Evolutionary conservation across 2,797 vertebrate species (phyloP).

Genomic region (Cyclura pinguis): DNA sequence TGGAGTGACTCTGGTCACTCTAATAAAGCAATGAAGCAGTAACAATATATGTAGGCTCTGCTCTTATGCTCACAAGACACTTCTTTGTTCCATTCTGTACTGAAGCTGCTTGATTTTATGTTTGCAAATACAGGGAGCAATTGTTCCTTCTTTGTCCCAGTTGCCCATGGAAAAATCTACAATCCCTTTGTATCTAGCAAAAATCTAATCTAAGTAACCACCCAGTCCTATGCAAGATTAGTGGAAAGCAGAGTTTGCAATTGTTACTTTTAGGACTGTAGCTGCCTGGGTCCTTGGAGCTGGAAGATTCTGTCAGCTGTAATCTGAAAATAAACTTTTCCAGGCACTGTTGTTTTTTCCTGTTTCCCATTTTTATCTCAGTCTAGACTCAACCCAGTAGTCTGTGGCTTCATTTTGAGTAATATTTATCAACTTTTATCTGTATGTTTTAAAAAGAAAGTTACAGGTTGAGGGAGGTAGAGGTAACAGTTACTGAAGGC

Average conservation of each 20-base stretch:
- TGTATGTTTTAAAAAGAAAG: background rate
- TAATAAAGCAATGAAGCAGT: background rate
- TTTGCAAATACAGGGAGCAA: background rate
- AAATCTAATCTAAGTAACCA: background rate
- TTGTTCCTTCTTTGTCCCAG: background rate
- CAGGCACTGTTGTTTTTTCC: background rate
- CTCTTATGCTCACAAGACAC: background rate
- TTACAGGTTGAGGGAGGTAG: background rate
- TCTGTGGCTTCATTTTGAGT: no score
- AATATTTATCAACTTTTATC: no score
- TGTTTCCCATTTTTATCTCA: background rate
- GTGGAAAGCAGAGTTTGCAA: background rate
- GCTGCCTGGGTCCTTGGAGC: background rate
- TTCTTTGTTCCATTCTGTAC: background rate
- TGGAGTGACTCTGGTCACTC: background rate
- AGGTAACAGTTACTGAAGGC: background rate
- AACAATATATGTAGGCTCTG: background rate
- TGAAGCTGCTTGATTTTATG: background rate
- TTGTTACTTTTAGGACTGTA: no score
- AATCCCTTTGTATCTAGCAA: background rate
- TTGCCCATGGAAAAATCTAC: background rate
- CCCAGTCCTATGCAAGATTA: background rate
- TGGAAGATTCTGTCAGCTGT: background rate
- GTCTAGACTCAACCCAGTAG: no score
- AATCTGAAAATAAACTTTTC: background rate